Percentiles rank a stretch among this genome's conserved stretches.
Conservation (phyloP, 2,113 vertebrate species). For the Cynocephalus volans region DNA sequence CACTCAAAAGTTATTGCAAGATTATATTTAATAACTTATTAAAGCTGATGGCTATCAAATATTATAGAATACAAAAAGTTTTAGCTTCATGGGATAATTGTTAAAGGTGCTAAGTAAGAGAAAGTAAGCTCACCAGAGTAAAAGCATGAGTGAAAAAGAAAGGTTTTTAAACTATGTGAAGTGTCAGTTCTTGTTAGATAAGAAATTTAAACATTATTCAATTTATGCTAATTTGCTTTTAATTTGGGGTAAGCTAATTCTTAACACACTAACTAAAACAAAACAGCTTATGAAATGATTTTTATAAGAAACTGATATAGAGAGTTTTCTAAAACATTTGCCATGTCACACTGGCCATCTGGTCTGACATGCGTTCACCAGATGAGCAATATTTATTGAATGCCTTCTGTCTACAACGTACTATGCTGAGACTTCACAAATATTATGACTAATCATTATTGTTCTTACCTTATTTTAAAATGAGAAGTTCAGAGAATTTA, state of each 20-base stretch:
- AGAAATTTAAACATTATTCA: conserved; percentile 33
- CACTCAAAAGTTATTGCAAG: neutral
- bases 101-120: neutral
- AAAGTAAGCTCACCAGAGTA: neutral
- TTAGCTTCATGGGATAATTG: neutral
- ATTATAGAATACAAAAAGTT: neutral
- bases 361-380: neutral
- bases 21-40: neutral
- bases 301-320: neutral
- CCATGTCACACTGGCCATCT: neutral
- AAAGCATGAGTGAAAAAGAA: neutral
- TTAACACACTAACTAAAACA: conserved; percentile 28
- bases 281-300: neutral
- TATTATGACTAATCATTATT: neutral
- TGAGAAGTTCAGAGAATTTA: neutral
- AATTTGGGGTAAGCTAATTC: conserved; percentile 21
- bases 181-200: neutral
- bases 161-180: neutral
- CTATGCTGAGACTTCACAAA: neutral
- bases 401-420: neutral
- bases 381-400: neutral
- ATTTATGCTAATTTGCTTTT: neutral
- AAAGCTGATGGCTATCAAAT: neutral
- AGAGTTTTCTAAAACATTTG: conserved; percentile 25
- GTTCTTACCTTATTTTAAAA: neutral